Evolutionary conservation across 2,113 vertebrate species (phyloP).

Genomic region (Astur gentilis): DNA sequence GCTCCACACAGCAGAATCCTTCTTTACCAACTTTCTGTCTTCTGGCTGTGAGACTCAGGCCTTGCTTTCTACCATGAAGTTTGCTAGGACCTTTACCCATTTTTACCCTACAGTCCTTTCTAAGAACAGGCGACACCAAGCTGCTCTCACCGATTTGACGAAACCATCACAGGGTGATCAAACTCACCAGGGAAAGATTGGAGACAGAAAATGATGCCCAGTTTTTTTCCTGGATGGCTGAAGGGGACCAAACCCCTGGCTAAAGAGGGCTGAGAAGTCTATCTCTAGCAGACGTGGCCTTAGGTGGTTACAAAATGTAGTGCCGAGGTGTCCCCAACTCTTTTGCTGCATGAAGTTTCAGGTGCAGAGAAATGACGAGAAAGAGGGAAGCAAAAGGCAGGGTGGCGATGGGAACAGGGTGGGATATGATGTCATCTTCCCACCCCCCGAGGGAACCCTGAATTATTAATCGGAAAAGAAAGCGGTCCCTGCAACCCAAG

Average conservation of each 20-base stretch:
- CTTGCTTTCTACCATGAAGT: neutral
- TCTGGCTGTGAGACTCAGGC: neutral
- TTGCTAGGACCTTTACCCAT: neutral
- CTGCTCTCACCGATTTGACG: fast-evolving
- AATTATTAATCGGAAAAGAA: conserved; percentile 61
- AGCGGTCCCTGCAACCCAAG: conserved; percentile 34
- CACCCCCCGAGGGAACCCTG: neutral
- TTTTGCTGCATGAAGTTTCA: neutral
- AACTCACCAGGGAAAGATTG: neutral
- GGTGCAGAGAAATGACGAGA: neutral
- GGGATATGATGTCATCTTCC: conserved; percentile 42
- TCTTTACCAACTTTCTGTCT: neutral
- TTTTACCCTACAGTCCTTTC: neutral
- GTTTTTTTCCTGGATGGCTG: neutral
- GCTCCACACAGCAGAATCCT: neutral
- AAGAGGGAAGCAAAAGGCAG: neutral
- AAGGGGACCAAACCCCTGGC: neutral
- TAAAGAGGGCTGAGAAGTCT: neutral
- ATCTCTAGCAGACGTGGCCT: fast-evolving
- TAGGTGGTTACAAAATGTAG: neutral
- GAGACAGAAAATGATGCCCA: neutral
- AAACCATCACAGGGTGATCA: neutral
- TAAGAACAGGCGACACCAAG: neutral
- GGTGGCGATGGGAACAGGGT: neutral
- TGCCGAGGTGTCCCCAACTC: neutral